Conservation (phyloP, 23 tunicate species). For the Diplosoma virens region DNA sequence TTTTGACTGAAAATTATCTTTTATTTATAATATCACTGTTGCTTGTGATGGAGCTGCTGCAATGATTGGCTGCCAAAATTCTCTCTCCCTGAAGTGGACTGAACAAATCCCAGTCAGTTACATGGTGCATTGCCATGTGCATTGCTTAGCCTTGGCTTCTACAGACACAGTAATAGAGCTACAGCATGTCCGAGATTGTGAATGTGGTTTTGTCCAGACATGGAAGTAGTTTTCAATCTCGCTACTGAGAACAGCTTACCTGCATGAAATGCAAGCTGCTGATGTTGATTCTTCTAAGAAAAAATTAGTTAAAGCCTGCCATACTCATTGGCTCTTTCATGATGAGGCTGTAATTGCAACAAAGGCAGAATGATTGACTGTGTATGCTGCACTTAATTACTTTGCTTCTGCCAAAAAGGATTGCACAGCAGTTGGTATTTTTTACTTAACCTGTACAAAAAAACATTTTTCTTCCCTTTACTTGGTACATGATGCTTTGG, state of each 20-base stretch:
- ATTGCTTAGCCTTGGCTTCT: no score
- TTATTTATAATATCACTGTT: not conserved
- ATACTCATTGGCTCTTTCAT: conserved; percentile 17
- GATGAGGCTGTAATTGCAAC: conserved; percentile 11
- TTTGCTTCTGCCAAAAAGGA: conserved; percentile 26
- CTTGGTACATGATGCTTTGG: conserved; percentile 14
- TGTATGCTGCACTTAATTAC: not conserved
- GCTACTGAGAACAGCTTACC: not conserved
- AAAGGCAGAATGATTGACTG: conserved; percentile 6
- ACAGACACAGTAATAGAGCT: conserved; percentile 24
- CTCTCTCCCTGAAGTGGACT: not conserved
- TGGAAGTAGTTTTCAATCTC: conserved; percentile 16
- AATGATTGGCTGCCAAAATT: not conserved
- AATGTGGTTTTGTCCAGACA: no score
- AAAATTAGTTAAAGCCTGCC: conserved; percentile 26
- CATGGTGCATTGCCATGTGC: no score
- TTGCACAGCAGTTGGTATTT: conserved; percentile 32
- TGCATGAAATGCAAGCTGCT: conserved; percentile 24
- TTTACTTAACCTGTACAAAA: conserved; percentile 10
- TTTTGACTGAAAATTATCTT: no score
- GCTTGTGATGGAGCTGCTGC: conserved; percentile 13
- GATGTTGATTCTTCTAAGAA: conserved; percentile 9
- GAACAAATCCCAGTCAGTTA: conserved; percentile 5
- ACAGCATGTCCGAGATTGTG: conserved; percentile 21
- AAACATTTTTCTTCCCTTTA: conserved; percentile 7